phyloP scores from a whole-genome alignment of 2,888 invertebrate genomes.

The Lepas anatifera region DNA sequence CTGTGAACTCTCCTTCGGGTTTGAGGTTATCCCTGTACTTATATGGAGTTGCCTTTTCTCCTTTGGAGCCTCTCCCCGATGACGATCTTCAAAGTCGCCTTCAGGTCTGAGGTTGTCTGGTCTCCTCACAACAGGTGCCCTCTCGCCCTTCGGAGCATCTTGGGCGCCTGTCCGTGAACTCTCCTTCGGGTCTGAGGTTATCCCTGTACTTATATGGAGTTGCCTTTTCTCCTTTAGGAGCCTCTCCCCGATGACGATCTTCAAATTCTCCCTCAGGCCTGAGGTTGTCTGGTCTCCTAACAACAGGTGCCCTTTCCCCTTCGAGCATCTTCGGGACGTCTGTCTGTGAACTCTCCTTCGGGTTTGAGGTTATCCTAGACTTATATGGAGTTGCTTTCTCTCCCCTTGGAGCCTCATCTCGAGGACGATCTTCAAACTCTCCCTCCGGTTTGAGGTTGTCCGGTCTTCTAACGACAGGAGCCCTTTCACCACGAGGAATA shows the following conservation, averaged over 20 bases:
- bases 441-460: too few relatives aligned
- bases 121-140: constrained; percentile 36
- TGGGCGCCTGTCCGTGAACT: constrained; percentile 9
- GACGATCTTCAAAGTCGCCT: constrained; percentile 49
- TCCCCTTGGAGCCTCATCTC: too few relatives aligned
- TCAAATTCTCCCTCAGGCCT: not conserved
- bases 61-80: too few relatives aligned
- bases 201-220: not conserved
- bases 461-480: too few relatives aligned
- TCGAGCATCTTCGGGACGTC: not conserved
- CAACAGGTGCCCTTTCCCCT: not conserved
- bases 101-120: constrained; percentile 44
- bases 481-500: too few relatives aligned
- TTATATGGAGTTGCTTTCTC: too few relatives aligned
- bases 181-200: not conserved
- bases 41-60: too few relatives aligned
- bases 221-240: not conserved
- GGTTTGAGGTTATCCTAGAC: too few relatives aligned
- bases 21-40: too few relatives aligned
- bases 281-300: not conserved
- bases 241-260: not conserved
- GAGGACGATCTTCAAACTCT: too few relatives aligned
- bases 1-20: too few relatives aligned
- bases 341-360: not conserved
- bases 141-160: constrained; percentile 37